These are phyloP conservation scores for Cerastoderma edule DNA, from an alignment of 2,888 invertebrate genomes.

Conservation along the genomic window DNA sequence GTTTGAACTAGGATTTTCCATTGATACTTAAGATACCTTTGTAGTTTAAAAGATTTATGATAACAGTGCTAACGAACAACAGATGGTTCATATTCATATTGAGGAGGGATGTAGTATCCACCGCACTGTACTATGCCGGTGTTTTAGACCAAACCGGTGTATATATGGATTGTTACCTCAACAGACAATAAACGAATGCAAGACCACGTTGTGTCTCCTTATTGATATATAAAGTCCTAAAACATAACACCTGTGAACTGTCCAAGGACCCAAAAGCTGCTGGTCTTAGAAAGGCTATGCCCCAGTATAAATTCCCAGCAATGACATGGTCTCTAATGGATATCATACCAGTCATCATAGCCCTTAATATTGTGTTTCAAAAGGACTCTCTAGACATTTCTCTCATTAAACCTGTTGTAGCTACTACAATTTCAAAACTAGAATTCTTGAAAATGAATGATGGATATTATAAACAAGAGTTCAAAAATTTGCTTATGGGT, in stretches of 20 bases:
- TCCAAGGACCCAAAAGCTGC: conserved; percentile 26
- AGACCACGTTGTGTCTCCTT: no score
- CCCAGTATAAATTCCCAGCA: conserved; percentile 19
- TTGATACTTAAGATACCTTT: no score
- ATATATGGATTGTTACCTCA: no score
- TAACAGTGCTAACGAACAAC: no score
- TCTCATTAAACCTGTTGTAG: conserved; percentile 25
- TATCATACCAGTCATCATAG: conserved; percentile 27
- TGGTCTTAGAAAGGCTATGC: conserved; percentile 27
- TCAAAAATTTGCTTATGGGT: conserved; percentile 26
- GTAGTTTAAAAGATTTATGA: no score
- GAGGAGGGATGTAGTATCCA: no score
- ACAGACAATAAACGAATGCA: no score
- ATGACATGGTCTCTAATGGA: conserved; percentile 38
- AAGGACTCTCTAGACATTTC: conserved; percentile 31
- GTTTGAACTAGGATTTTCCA: no score
- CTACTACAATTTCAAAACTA: conserved; percentile 30
- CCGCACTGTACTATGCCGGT: no score
- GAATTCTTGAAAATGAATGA: conserved; percentile 34
- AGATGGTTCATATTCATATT: no score
- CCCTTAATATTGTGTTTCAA: conserved; percentile 33
- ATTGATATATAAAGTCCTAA: no score
- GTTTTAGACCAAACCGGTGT: no score
- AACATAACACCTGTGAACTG: conserved; percentile 17
- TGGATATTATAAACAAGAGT: conserved; percentile 32